Conservation (phyloP, 2,113 vertebrate genomes). For the Chionis minor region DNA sequence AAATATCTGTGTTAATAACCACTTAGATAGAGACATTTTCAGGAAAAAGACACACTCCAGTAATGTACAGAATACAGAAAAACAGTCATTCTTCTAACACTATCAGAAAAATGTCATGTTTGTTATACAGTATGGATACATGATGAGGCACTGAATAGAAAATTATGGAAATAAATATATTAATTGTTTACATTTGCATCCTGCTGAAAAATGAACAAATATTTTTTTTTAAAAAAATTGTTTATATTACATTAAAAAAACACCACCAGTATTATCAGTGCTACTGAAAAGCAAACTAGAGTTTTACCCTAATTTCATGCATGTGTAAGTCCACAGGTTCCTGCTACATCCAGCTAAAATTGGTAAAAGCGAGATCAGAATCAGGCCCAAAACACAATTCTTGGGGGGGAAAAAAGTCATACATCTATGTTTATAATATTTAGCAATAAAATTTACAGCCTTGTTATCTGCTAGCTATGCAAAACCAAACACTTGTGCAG, state of each 20-base stretch:
- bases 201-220: not conserved
- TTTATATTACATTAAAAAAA: not conserved
- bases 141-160: not conserved
- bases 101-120: not conserved
- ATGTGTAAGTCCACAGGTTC: not conserved
- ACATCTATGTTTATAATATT: conserved; percentile 50
- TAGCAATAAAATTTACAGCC: conserved; percentile 68
- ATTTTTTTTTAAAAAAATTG: not conserved
- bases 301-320: not conserved
- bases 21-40: not conserved
- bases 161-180: not conserved
- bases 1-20: not conserved
- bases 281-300: not conserved
- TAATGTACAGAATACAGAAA: not conserved
- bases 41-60: not conserved
- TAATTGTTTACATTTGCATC: not conserved
- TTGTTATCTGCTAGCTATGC: conserved; percentile 66
- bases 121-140: not conserved
- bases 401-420: not conserved
- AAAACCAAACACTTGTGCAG: conserved; percentile 62
- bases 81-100: rapidly evolving
- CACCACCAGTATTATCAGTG: not conserved
- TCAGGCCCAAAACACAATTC: not conserved
- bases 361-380: not conserved
- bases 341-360: not conserved